Evolutionary conservation across 1,140 invertebrate genomes (phyloP).

Genomic region (Phenacoccus solenopsis): DNA sequence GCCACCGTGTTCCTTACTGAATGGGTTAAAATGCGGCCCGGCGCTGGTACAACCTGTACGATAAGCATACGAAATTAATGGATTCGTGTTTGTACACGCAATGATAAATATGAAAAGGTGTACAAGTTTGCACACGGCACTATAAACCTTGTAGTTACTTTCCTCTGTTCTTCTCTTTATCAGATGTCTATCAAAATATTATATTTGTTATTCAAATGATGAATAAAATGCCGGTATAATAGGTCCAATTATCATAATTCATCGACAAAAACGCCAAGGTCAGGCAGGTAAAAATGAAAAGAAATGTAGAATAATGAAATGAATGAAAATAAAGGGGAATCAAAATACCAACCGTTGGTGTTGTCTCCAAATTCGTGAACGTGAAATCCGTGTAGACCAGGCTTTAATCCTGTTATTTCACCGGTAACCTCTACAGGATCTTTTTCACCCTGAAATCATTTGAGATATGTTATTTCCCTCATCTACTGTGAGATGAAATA

Average conservation of each 20-base stretch:
- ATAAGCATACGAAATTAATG: background rate
- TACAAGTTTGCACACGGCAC: background rate
- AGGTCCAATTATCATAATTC: background rate
- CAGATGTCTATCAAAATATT: no score
- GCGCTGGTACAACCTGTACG: conserved; percentile 82
- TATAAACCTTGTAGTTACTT: background rate
- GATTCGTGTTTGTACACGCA: background rate
- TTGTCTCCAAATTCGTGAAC: conserved; percentile 95
- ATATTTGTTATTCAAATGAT: background rate
- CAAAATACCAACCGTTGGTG: conserved; percentile 56
- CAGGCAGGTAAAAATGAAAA: background rate
- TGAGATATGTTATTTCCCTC: no score
- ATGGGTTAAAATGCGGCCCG: conserved; percentile 91
- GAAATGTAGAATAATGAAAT: no score
- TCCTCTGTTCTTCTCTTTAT: no score
- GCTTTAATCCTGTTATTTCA: conserved; percentile 50
- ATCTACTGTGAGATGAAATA: no score
- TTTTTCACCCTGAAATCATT: conserved; percentile 35
- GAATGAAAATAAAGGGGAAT: no score
- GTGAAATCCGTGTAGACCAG: conserved; percentile 83
- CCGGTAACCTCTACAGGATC: conserved; percentile 52
- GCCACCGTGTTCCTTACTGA: conserved; percentile 69
- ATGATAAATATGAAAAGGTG: background rate
- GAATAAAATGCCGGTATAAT: background rate
- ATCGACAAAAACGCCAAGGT: background rate